Evolutionary conservation across 2,797 vertebrate genomes (phyloP), one percentile per base, ranked within the genome.

Genomic region (Apodemus agrarius): DNA sequence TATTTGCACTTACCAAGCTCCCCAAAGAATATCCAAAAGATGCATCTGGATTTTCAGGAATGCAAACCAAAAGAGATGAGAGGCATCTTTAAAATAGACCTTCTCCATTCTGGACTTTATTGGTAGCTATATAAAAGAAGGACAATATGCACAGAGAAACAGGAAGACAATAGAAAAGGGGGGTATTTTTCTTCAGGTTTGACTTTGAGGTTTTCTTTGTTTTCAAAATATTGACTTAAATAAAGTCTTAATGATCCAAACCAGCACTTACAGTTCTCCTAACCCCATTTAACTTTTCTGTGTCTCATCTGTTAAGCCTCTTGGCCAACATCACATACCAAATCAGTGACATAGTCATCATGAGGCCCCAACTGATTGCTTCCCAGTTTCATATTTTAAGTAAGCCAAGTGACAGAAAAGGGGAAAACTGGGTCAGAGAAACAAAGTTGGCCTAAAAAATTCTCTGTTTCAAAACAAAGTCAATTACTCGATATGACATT

Each of bases 301-400:
- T 84, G 88, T 89, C 67, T 97, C 95, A 97, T 97, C 93, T 97
- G 94, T 88, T 94, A 90, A 96, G 84, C 52, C 78, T 93, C 78
- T 95, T 95, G 90, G 82, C 96, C 97, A 98, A 96, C 91, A 96
- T 86, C 90, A 95, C 97, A 98, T 97, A 97, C 96, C 97, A 96
- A 95, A 96, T 97, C 95, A 95, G 67, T 98, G 97, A 97, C 93
- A 97, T n/a, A 97, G 91, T 95, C 74, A 90, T 97, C 95, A 97
- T 92, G 87, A 87, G 96, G 93, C 94, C 97, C 93, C 76, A 67
- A 95, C 94, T 82, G 95, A 93, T 91, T 96, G 59, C 82, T 96
- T 98, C 90, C 93, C 94, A 96, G 90, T 97, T 97, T 96, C 91
- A 96, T 92, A 95, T 96, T 97, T 97, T 95, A 96, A 96, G 95